Conservation (phyloP, 2,113 vertebrate species). For the Zosterops borbonicus region DNA sequence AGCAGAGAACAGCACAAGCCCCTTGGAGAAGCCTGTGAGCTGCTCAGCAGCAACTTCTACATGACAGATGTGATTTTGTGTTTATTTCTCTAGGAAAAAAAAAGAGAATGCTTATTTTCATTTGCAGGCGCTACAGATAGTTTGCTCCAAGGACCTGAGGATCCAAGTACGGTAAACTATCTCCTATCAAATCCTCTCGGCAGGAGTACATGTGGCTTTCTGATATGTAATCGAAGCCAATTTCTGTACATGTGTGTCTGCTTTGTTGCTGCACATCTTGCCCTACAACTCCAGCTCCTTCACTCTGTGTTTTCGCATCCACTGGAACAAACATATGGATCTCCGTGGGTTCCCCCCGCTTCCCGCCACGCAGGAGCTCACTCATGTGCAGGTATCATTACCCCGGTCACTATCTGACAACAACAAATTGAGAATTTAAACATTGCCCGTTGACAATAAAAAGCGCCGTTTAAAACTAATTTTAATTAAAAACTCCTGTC, state of each 20-base stretch:
- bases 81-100: slow-evolving; percentile 5
- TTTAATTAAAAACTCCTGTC: slow-evolving; percentile 59
- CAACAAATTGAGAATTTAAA: slow-evolving; percentile 10
- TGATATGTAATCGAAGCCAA: background rate
- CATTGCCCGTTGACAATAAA: background rate
- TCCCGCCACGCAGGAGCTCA: accelerated
- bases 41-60: slow-evolving; percentile 53
- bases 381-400: background rate
- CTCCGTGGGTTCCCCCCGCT: background rate
- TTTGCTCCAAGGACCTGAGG: background rate
- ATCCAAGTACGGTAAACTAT: background rate
- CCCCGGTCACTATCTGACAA: background rate
- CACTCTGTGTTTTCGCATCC: background rate
- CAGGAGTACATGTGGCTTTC: background rate
- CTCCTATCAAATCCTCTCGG: background rate
- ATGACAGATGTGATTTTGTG: background rate
- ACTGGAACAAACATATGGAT: background rate
- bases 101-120: background rate
- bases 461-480: slow-evolving; percentile 45
- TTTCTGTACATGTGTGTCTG: background rate
- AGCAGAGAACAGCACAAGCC: background rate
- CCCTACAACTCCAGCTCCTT: background rate
- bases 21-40: background rate
- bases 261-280: background rate
- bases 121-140: background rate